Conservation (phyloP, 2,113 vertebrate genomes). For the Callocephalon fimbriatum region DNA sequence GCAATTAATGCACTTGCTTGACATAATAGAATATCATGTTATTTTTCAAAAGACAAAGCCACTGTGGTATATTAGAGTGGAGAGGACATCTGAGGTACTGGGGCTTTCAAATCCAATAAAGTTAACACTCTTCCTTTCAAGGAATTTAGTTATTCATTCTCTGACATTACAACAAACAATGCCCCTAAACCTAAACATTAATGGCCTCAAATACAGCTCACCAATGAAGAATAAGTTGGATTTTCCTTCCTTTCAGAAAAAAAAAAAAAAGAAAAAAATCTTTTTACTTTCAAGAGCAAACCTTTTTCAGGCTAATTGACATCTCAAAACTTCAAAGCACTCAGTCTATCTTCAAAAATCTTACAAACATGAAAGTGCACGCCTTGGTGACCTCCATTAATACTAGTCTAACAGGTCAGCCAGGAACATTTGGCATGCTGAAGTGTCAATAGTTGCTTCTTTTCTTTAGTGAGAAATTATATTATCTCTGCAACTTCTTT, state of each 20-base stretch:
- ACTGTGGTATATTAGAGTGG: neutral
- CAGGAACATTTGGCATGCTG: neutral
- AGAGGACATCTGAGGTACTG: neutral
- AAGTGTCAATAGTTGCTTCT: neutral
- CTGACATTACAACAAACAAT: neutral
- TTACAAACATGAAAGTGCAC: neutral
- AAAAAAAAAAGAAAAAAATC: neutral
- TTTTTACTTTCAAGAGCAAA: neutral
- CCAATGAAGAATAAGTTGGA: neutral
- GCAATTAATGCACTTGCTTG: neutral
- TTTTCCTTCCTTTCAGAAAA: neutral
- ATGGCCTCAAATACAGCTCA: neutral
- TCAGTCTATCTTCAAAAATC: neutral
- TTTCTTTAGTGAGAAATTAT: neutral
- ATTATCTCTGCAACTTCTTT: neutral
- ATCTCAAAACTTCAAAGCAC: conserved; percentile 9
- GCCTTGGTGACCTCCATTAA: neutral
- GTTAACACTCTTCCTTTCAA: neutral
- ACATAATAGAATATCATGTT: neutral
- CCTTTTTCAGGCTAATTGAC: neutral
- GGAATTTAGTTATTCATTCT: neutral
- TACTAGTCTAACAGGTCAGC: neutral
- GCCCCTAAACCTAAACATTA: neutral
- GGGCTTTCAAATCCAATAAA: neutral
- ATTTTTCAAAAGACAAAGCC: neutral